Conservation (phyloP, 1,140 invertebrate species). For the Cydia splendana region DNA sequence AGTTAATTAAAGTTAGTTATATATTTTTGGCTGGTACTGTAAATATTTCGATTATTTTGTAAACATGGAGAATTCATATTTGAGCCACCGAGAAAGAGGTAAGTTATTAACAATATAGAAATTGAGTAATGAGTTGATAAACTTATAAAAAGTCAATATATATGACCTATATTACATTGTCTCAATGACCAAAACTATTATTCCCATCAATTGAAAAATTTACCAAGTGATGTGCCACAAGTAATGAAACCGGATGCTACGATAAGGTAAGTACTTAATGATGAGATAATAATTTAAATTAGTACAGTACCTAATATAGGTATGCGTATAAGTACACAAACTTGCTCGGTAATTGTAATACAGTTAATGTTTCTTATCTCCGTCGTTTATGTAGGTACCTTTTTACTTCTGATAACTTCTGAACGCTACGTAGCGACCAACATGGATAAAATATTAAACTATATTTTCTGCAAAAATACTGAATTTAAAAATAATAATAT, state of each 20-base stretch:
- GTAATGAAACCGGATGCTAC: neutral
- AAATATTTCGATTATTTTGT: neutral
- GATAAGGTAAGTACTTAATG: conserved; percentile 31
- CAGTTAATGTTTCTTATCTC: neutral
- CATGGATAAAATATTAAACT: no score
- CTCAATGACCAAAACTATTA: neutral
- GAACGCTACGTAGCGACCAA: no score
- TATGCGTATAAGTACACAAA: neutral
- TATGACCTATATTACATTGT: neutral
- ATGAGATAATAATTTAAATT: neutral
- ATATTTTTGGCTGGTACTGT: neutral
- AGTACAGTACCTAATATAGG: neutral
- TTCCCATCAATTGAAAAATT: neutral
- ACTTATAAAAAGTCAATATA: neutral
- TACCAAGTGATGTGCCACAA: neutral
- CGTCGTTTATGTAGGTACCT: neutral
- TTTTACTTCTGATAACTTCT: no score
- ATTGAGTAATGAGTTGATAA: neutral
- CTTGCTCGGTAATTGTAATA: neutral
- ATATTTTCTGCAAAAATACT: no score
- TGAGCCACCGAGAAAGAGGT: conserved; percentile 40
- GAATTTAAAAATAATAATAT: no score
- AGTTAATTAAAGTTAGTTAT: conserved; percentile 27
- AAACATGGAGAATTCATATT: conserved; percentile 56
- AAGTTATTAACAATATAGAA: conserved; percentile 36